Conservation (phyloP, 2,888 invertebrate genomes). For the Acanthoscelides obtectus region DNA sequence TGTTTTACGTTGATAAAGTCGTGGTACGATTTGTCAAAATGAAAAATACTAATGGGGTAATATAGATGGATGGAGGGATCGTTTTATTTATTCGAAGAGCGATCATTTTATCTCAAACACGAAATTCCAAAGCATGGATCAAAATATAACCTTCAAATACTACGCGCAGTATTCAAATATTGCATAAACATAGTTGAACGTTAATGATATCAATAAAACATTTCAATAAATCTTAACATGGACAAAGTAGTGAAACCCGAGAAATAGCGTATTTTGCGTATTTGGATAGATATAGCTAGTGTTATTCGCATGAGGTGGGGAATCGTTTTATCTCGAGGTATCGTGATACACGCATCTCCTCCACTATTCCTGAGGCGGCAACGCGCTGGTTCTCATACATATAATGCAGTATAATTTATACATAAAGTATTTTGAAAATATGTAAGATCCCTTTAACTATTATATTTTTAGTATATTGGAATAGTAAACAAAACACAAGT, state of each 20-base stretch:
- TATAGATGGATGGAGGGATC: slow-evolving; percentile 3
- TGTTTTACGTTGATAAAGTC: slow-evolving; percentile 4
- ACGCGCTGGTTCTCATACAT: too few species aligned
- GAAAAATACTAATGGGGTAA: background rate
- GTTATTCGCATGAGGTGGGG: background rate
- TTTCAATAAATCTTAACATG: background rate
- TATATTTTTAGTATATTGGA: too few species aligned
- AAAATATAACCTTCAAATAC: slow-evolving; percentile 3
- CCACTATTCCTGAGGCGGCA: too few species aligned
- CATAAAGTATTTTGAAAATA: too few species aligned
- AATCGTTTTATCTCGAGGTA: background rate
- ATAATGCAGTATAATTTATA: too few species aligned
- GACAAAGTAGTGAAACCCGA: background rate
- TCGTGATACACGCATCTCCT: background rate
- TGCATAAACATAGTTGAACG: too few species aligned
- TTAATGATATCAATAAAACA: background rate
- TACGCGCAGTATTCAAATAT: background rate
- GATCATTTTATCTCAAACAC: slow-evolving; percentile 1
- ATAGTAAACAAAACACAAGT: too few species aligned
- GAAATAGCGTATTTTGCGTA: background rate
- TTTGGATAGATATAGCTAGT: background rate
- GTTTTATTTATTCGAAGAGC: background rate
- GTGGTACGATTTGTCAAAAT: background rate
- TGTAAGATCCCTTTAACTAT: too few species aligned
- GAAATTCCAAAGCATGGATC: background rate